Conservation (phyloP, 2,113 vertebrate species). For the Trematomus loennbergii region DNA sequence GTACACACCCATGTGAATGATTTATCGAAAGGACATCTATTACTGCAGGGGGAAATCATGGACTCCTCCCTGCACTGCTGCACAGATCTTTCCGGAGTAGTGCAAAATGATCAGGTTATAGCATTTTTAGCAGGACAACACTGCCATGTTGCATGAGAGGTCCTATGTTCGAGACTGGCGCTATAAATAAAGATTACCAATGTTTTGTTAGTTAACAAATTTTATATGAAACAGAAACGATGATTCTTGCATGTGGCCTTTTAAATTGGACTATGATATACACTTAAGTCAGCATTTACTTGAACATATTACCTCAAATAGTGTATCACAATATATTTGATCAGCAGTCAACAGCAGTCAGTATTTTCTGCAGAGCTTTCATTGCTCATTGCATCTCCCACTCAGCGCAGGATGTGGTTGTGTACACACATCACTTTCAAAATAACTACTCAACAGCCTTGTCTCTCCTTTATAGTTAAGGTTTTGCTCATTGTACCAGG, state of each 20-base stretch:
- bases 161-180: neutral
- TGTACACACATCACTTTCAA: constrained; percentile 72
- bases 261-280: neutral
- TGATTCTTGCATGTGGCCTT: neutral
- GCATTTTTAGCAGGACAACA: neutral
- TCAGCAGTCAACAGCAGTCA: constrained; percentile 24
- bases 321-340: neutral
- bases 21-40: constrained; percentile 38
- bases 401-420: constrained; percentile 81
- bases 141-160: neutral
- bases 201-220: neutral
- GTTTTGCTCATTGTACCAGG: constrained; percentile 17
- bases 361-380: constrained; percentile 37
- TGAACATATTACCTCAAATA: neutral
- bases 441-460: constrained; percentile 68
- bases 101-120: neutral
- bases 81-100: constrained; percentile 6
- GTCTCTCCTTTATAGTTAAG: constrained; percentile 82
- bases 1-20: constrained; percentile 4
- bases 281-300: neutral
- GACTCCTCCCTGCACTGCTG: constrained; percentile 12
- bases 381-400: constrained; percentile 48
- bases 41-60: constrained; percentile 33
- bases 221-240: neutral
- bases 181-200: neutral